Evolutionary conservation across 2,797 vertebrate genomes (phyloP), one percentile per base, ranked within the genome.

Genomic region (Alexandromys oeconomus): DNA sequence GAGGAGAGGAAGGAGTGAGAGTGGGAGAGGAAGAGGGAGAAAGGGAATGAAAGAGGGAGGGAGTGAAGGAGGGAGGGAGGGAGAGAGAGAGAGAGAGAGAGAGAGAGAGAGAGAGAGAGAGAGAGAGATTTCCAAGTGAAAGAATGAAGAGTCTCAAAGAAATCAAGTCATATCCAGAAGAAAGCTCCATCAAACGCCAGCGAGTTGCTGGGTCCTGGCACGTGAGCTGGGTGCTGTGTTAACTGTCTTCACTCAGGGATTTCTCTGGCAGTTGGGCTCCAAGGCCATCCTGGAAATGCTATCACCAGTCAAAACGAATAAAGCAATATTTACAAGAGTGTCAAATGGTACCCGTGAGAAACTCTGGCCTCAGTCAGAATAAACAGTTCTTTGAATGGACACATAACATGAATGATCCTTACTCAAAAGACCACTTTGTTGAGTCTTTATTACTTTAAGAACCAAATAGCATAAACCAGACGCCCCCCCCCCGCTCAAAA

Each of bases 261-360:
- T 93, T 97, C 0, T 89, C 87, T 80, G 94, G 92, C 91, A 87
- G 80, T 40, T 19, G 6, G 48, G 34, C 91, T 95, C 67, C 65
- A 93, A 76, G 17, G 63, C 23, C n/a, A 90, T 80, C n/a, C 37
- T 89, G 76, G 78, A 51, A 94, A 96, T 48, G 25, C 14, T 71
- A 69, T 92, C 78, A 89, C 48, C 4, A 63, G 57, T 96, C 86
- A 96, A 94, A 94, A 96, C 92, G 86, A 93, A 93, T 87, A 31
- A 90, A 89, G 80, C 51, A n/a, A 19, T 94, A 48, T 91, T 92
- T 73, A 29, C 78, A 40, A 87, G 89, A 73, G 48, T 73, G 82
- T 51, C 81, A 88, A 76, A 82, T 81, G 93, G 63, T 87, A 4
- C 46, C 85, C 34, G 14, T 48, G 65, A 74, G 90, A 73, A 93